Evolutionary conservation across 2,113 vertebrate species (phyloP).

Genomic region (Brienomyrus brachyistius): DNA sequence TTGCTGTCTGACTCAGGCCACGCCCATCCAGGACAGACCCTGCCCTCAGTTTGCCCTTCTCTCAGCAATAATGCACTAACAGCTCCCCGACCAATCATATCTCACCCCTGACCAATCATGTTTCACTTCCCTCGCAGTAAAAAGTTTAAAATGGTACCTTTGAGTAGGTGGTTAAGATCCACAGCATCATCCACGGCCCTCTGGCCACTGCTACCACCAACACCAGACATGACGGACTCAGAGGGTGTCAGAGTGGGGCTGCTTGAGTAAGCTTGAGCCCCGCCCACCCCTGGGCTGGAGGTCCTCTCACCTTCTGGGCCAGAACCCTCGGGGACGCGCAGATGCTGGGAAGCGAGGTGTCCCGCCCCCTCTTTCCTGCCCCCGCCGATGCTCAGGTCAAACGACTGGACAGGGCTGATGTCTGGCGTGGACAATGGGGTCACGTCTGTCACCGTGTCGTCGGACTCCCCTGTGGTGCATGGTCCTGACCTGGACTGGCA

Average conservation of each 20-base stretch:
- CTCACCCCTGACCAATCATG: background rate
- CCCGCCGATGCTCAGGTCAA: conserved; percentile 61
- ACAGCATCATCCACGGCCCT: conserved; percentile 65
- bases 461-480: conserved; percentile 60
- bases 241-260: conserved; percentile 25
- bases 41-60: background rate
- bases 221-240: conserved; percentile 41
- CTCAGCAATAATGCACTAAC: background rate
- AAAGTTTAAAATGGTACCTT: conserved; percentile 51
- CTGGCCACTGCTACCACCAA: conserved; percentile 49
- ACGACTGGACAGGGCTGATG: conserved; percentile 69
- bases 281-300: background rate
- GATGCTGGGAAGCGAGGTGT: conserved; percentile 29
- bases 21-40: background rate
- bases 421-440: conserved; percentile 81
- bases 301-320: conserved; percentile 24
- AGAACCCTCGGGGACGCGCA: conserved; percentile 38
- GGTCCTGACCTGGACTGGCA: conserved; percentile 42
- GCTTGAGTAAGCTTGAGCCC: conserved; percentile 22
- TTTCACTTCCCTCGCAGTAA: background rate
- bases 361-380: conserved; percentile 55
- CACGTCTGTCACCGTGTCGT: conserved; percentile 79
- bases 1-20: background rate
- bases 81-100: background rate
- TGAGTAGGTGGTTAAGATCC: conserved; percentile 70